Base-by-base conservation (phyloP, 2,888 invertebrate genomes). In the Eupithecia vulgata region DNA sequence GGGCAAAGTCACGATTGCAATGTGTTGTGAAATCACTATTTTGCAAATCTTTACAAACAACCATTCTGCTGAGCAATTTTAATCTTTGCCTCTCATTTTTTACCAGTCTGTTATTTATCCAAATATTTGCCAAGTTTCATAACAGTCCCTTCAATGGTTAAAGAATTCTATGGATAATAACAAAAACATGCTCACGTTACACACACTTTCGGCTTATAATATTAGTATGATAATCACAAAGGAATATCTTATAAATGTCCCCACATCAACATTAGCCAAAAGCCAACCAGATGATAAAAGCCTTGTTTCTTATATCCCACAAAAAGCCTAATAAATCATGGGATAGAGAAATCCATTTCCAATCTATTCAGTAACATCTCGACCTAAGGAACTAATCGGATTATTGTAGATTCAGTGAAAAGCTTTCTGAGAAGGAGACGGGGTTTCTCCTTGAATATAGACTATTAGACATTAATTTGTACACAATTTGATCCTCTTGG, bases 341-440 rank as follows among this genome's bases (percentile, higher is more conserved):
- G 30, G 13, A 59, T 30, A 34, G 25, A 59, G 21, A 59, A 15
- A 30, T 6, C 25, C 13, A 59, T 30, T 30, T 48, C 48, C 48
- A 48, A 45, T 48, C n/a, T 48, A 1, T n/a, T n/a, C 48, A 59
- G 57, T 1, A 68, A 65, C 64, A 65, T 57, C 13, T 67, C 34
- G 25, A 62, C 21, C 70, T 34, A 45, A 65, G 69, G 67, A 48
- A 70, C 72, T 70, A 75, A 75, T 75, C 75, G 72, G 65, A 75
- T 75, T 75, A 75, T 67, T 70, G 59, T 67, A 70, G 72, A 70
- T 75, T 75, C 75, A 75, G 72, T 72, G 70, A 72, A 75, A 72
- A 72, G 69, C 72, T 72, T 72, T 75, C 72, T 65, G 59, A 71
- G 65, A 70, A 62, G 30, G n/a, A 66, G 66, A 34, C 66, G 15